phyloP scores from a whole-genome alignment of 1,140 invertebrate species.

The Dolichoris vasculosae region DNA sequence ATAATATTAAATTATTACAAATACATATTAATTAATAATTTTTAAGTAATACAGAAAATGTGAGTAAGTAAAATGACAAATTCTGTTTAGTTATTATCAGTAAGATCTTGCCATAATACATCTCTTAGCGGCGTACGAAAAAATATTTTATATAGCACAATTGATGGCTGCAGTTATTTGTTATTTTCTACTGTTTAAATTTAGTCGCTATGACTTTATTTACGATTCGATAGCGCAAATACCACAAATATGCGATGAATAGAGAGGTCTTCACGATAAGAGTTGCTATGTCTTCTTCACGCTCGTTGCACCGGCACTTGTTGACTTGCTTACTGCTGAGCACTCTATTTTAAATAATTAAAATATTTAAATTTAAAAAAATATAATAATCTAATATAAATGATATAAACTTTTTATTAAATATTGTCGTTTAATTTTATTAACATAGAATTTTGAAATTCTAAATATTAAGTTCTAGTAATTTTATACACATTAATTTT shows the following conservation, averaged over 20 bases:
- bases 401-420: too few relatives aligned
- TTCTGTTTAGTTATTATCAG: slow-evolving; percentile 8
- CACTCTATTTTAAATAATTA: too few relatives aligned
- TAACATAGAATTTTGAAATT: too few relatives aligned
- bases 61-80: too few relatives aligned
- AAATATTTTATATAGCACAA: slow-evolving; percentile 72
- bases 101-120: background rate
- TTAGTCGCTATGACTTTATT: slow-evolving; percentile 67
- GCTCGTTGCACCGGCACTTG: background rate
- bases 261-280: slow-evolving; percentile 8
- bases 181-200: slow-evolving; percentile 72
- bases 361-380: too few relatives aligned
- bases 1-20: too few relatives aligned
- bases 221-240: slow-evolving; percentile 70
- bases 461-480: too few relatives aligned
- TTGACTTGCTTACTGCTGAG: background rate
- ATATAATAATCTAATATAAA: too few relatives aligned
- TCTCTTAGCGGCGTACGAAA: slow-evolving; percentile 3
- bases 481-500: too few relatives aligned
- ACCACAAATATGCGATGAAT: slow-evolving; percentile 70
- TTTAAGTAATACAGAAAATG: too few relatives aligned
- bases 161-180: slow-evolving; percentile 72
- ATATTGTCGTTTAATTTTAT: too few relatives aligned
- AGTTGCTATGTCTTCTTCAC: background rate
- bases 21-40: too few relatives aligned